phyloP scores from a whole-genome alignment of 1,140 invertebrate species.

The Bactericera cockerelli region DNA sequence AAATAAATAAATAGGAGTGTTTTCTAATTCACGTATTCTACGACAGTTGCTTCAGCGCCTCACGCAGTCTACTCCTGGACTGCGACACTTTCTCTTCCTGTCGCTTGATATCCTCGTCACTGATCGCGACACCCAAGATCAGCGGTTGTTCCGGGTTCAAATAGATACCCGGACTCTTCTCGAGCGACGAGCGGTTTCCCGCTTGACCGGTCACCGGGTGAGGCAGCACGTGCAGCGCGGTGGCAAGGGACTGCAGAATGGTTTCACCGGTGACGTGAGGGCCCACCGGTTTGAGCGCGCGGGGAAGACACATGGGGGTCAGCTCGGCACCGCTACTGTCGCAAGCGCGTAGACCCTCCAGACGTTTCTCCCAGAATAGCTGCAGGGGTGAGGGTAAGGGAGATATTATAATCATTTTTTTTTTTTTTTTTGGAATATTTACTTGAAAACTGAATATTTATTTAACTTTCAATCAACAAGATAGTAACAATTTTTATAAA shows the following conservation, averaged over 20 bases:
- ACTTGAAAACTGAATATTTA: no score
- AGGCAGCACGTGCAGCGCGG: slow-evolving; percentile 62
- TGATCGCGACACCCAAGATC: slow-evolving; percentile 64
- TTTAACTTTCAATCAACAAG: no score
- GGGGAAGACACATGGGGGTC: slow-evolving; percentile 66
- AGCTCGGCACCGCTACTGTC: slow-evolving; percentile 69
- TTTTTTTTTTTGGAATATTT: no score
- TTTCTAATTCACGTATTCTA: no score
- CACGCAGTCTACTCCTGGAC: slow-evolving; percentile 69
- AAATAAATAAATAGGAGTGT: no score
- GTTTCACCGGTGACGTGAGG: slow-evolving; percentile 85
- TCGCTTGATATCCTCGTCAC: slow-evolving; percentile 79
- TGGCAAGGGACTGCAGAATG: slow-evolving; percentile 76
- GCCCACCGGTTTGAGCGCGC: slow-evolving; percentile 73
- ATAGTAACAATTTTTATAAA: no score
- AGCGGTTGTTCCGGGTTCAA: slow-evolving; percentile 93
- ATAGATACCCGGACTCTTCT: slow-evolving; percentile 88
- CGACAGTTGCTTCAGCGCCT: slow-evolving; percentile 31
- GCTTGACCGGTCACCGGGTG: slow-evolving; percentile 82
- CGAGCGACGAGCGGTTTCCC: slow-evolving; percentile 59
- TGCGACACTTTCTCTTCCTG: slow-evolving; percentile 80
- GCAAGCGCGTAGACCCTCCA: slow-evolving; percentile 76
- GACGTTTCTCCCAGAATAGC: slow-evolving; percentile 93
- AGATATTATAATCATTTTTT: no score
- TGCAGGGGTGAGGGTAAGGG: no score